phyloP scores from a whole-genome alignment of 1,140 invertebrate species.

The Solen grandis region DNA sequence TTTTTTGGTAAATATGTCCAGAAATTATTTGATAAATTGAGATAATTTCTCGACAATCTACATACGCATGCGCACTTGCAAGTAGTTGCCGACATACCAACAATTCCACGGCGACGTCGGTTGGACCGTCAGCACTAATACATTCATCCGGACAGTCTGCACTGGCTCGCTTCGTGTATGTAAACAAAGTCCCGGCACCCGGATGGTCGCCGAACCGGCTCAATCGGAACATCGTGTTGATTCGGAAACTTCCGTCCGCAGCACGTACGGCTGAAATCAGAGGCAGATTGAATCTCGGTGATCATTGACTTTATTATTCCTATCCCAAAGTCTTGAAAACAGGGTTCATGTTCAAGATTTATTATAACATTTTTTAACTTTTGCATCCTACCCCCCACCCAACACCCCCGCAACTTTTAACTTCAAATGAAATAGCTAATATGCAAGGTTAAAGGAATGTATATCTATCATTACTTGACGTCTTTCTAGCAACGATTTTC shows the following conservation, averaged over 20 bases:
- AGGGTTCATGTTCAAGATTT: not conserved
- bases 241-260: constrained; percentile 23
- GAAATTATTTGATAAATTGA: too few species aligned
- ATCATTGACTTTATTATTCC: not conserved
- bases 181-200: constrained; percentile 27
- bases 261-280: constrained; percentile 12
- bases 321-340: not conserved
- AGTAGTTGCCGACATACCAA: constrained; percentile 35
- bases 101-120: constrained; percentile 8
- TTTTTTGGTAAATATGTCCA: too few species aligned
- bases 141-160: constrained; percentile 44
- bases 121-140: constrained; percentile 44
- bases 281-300: not conserved
- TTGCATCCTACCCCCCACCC: too few species aligned
- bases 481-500: too few species aligned
- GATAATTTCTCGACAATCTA: too few species aligned
- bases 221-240: constrained; percentile 38
- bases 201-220: constrained; percentile 22
- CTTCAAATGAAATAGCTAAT: too few species aligned
- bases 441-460: too few species aligned
- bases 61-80: too few species aligned
- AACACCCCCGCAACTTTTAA: too few species aligned
- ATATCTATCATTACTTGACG: too few species aligned
- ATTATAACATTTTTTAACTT: too few species aligned
- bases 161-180: not conserved